Percentiles rank a stretch among this genome's conserved stretches.
Evolutionary conservation across 2,888 invertebrate species (phyloP).

Genomic region (Lasiommata megera): DNA sequence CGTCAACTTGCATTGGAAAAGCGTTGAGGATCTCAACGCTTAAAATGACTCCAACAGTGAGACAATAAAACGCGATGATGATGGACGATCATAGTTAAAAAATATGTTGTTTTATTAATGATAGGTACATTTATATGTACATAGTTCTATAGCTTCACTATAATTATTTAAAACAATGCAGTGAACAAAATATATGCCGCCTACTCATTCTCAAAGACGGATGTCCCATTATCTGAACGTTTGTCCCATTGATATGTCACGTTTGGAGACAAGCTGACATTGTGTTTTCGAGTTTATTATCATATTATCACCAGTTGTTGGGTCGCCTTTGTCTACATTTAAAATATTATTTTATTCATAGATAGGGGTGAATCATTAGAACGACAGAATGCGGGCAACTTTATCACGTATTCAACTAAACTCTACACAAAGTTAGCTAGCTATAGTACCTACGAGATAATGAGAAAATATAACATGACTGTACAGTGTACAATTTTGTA

Average conservation of each 20-base stretch:
- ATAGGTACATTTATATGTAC: background rate
- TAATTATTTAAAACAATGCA: slow-evolving; percentile 3
- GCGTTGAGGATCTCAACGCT: too few relatives aligned
- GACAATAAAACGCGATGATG: too few relatives aligned
- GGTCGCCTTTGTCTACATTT: slow-evolving; percentile 34
- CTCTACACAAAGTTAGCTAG: background rate
- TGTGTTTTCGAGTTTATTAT: slow-evolving; percentile 52
- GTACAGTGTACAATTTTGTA: too few relatives aligned
- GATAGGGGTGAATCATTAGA: slow-evolving; percentile 1
- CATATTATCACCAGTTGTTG: slow-evolving; percentile 46
- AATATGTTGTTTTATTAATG: too few relatives aligned
- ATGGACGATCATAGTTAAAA: too few relatives aligned
- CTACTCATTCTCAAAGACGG: slow-evolving; percentile 42
- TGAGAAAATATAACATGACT: too few relatives aligned
- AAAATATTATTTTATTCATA: slow-evolving; percentile 12
- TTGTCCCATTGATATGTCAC: slow-evolving; percentile 63
- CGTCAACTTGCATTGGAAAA: too few relatives aligned
- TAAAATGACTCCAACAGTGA: too few relatives aligned
- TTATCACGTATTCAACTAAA: too few relatives aligned
- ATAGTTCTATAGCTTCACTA: background rate
- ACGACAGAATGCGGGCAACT: background rate
- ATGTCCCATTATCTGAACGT: slow-evolving; percentile 56
- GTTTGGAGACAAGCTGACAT: slow-evolving; percentile 53
- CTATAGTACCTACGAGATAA: too few relatives aligned
- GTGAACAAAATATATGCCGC: slow-evolving; percentile 30